phyloP scores from a whole-genome alignment of 2,797 vertebrate species.

The Acrossocheilus fasciatus region DNA sequence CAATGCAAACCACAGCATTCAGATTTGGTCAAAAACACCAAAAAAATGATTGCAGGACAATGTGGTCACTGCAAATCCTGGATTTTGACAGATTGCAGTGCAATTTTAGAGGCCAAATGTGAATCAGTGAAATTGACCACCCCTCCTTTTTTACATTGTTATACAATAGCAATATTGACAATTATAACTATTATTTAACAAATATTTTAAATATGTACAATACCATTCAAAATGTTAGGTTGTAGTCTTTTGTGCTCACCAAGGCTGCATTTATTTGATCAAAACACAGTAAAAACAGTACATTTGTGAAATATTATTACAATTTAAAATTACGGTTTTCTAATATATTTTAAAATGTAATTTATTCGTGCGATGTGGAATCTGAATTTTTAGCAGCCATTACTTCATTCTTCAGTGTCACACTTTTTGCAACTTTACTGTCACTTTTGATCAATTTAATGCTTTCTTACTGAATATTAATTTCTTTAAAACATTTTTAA shows the following conservation, averaged over 20 bases:
- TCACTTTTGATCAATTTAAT: background rate
- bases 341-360: background rate
- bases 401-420: background rate
- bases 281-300: too few species aligned
- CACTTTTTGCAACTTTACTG: background rate
- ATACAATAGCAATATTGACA: too few species aligned
- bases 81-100: constrained; percentile 40
- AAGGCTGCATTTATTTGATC: background rate
- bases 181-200: background rate
- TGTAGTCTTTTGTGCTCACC: background rate
- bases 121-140: constrained; percentile 48
- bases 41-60: constrained; percentile 12
- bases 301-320: background rate
- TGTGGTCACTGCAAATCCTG: constrained; percentile 41
- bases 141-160: background rate
- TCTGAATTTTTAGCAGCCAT: background rate
- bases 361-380: background rate
- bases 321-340: background rate
- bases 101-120: constrained; percentile 22
- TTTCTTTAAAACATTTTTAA: background rate
- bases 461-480: background rate
- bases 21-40: constrained; percentile 13
- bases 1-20: constrained; percentile 14
- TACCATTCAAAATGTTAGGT: background rate
- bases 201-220: background rate